phyloP scores from a whole-genome alignment of 2,113 vertebrate genomes.

The Circaetus cinerascens region DNA sequence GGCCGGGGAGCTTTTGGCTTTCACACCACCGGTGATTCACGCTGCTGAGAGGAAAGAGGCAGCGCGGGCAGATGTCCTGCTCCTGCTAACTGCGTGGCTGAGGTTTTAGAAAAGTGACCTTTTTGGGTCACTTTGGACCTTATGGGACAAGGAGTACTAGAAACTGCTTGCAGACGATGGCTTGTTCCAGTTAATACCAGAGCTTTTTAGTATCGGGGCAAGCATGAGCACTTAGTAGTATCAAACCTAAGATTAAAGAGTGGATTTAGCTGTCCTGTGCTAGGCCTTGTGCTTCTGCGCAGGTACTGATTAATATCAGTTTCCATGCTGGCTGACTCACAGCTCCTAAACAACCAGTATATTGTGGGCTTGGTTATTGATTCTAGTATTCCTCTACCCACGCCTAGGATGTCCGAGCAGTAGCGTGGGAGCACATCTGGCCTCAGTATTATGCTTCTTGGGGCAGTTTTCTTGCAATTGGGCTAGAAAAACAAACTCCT shows the following conservation, averaged over 20 bases:
- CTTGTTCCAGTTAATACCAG: neutral
- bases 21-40: neutral
- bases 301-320: neutral
- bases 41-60: neutral
- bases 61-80: neutral
- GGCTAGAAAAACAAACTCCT: neutral
- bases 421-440: neutral
- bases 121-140: too few relatives aligned
- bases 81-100: neutral
- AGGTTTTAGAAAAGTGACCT: neutral
- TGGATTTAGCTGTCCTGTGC: neutral
- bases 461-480: neutral
- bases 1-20: neutral
- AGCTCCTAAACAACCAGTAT: neutral
- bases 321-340: neutral
- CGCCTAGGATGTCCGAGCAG: neutral
- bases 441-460: neutral
- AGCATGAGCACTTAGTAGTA: neutral
- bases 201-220: rapidly evolving
- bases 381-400: neutral
- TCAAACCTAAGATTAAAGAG: neutral
- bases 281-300: neutral
- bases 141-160: neutral
- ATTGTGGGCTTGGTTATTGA: neutral
- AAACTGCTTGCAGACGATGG: neutral